Base-by-base conservation (phyloP, 2,888 invertebrate genomes). In the Ptychoptera contaminata region DNA sequence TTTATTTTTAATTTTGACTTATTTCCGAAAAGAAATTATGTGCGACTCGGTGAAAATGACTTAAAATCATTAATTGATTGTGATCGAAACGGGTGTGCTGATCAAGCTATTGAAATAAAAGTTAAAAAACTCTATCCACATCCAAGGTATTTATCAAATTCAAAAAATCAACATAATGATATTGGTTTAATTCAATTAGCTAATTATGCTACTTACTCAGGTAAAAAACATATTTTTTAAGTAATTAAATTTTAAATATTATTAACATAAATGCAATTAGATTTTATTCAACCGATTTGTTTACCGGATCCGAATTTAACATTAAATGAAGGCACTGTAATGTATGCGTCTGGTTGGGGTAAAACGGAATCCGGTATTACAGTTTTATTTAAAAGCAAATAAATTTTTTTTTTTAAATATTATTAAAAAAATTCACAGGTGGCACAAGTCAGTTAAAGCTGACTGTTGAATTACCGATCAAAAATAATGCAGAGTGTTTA, bases 291-390 rank as follows among this genome's bases (percentile, higher is more conserved):
- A 29, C 61, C 63, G 3, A 55, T 64, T 37, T 63, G 63, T 49
- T 53, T 79, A 32, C 78, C 78, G 3, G 5, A 15, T 8, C 50
- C 54, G 7, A 50, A 42, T 35, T 9, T 9, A 6, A 16, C 16
- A 2, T 57, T 60, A 31, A 63, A 60, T 16, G 60, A 52, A 16
- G 67, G 67, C 0, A 53, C 63, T 1, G 59, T 60, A 5, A 55
- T 76, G 14, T 59, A 57, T 8, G 76, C 74, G 1, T 74, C 77
- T 38, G 79, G 79, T 11, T 79, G 79, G 79, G 79, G 79, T 7
- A 72, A 70, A 53, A 51, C 76, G 1, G 70, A 76, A 46, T 59
- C 47, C 12, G 47, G 56, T 55, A 48, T n/a, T 38, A 34, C 1
- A 35, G 2, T 11, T 32, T 7, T 7, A 32, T 11, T 32, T 9